phyloP scores from a whole-genome alignment of 2,888 invertebrate species.

The Apamea crenata region DNA sequence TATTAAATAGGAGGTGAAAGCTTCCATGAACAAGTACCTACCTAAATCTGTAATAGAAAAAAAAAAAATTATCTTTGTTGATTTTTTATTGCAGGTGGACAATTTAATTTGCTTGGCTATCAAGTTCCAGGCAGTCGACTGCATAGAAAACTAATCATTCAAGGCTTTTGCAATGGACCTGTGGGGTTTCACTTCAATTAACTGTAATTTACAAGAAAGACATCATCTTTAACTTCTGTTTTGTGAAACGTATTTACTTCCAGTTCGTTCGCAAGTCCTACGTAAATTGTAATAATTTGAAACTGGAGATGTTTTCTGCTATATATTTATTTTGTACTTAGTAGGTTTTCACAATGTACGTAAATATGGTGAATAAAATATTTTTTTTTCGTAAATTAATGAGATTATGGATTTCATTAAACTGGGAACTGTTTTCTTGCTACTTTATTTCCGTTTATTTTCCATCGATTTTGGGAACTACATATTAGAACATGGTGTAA shows the following conservation, averaged over 20 bases:
- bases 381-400: not conserved
- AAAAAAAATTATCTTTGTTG: not conserved
- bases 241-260: not conserved
- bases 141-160: not conserved
- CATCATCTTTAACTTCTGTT: not conserved
- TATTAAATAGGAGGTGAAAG: not conserved
- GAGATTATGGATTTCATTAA: not conserved
- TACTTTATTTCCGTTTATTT: not conserved
- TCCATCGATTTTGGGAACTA: not conserved
- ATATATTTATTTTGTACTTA: not conserved
- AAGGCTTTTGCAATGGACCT: not conserved
- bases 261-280: not conserved
- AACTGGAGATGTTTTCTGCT: not conserved
- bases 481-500: not conserved
- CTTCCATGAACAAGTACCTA: not conserved
- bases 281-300: not conserved
- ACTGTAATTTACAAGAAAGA: not conserved
- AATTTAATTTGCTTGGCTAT: not conserved
- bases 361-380: too few relatives aligned
- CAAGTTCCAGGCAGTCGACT: not conserved
- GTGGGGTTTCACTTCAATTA: not conserved
- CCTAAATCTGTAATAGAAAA: not conserved
- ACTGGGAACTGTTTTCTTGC: not conserved
- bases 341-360: not conserved
- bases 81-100: not conserved